phyloP scores from a whole-genome alignment of 2,888 invertebrate genomes.

The Cataglyphis albicans region DNA sequence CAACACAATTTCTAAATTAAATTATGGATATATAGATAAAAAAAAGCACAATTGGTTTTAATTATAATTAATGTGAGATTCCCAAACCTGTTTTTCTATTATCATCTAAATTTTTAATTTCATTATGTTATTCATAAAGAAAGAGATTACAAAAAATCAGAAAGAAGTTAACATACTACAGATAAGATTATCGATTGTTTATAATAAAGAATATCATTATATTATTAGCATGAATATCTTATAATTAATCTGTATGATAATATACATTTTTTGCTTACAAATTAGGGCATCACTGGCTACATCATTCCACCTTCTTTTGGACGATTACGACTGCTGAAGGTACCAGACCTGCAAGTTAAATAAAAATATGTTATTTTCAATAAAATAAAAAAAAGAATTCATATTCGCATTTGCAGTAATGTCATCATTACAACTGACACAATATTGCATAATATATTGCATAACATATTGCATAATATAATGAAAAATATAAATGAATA shows the following conservation, averaged over 20 bases:
- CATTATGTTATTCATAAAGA: background rate
- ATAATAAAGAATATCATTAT: slow-evolving; percentile 42
- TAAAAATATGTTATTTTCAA: slow-evolving; percentile 34
- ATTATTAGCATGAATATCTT: slow-evolving; percentile 43
- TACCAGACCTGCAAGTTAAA: slow-evolving; percentile 90
- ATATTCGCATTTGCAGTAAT: background rate
- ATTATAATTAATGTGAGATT: slow-evolving; percentile 33
- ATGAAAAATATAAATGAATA: background rate
- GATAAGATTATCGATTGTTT: slow-evolving; percentile 2
- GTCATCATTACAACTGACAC: background rate
- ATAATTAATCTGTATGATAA: slow-evolving; percentile 62
- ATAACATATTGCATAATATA: background rate
- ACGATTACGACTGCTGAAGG: slow-evolving; percentile 95
- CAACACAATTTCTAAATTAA: background rate
- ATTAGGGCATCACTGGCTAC: slow-evolving; percentile 52
- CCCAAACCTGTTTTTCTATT: slow-evolving; percentile 1
- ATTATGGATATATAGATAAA: slow-evolving; percentile 8
- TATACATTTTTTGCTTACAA: slow-evolving; percentile 66
- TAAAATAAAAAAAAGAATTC: background rate
- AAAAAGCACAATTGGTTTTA: background rate
- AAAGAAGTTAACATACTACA: slow-evolving; percentile 30
- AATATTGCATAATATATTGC: slow-evolving; percentile 2
- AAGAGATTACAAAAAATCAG: background rate
- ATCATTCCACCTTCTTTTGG: slow-evolving; percentile 86
- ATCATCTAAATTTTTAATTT: slow-evolving; percentile 19